Evolutionary conservation across 92 coral and sea anemone genomes (phyloP), one percentile per base, ranked within the genome.

Genomic region (Anthopleura xanthogrammica): DNA sequence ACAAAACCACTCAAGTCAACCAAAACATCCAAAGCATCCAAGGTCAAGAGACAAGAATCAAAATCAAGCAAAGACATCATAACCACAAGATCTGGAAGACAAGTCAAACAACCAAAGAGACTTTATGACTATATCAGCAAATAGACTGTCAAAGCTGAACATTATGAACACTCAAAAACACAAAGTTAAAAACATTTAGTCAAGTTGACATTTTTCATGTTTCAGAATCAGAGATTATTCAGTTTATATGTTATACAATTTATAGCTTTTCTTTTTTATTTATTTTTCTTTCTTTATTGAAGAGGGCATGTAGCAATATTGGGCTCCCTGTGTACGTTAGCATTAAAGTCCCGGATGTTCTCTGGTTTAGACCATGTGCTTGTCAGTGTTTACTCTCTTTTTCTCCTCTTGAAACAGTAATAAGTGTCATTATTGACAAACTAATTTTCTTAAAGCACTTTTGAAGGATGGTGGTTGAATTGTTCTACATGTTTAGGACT

Each of bases 241-340:
- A 16, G 72, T 64, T 64, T 64, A 64, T 4, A 64, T 64, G 16
- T 64, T 29, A 29, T 29, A 19, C 72, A 64, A 22, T 4, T 64
- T 22, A n/a, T 20, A 64, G 72, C 17, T 64, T 64, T 64, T 64
- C 36, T 29, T 29, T 29, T 29, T 29, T 29, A 29, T 29, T 29
- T 29, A 29, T 29, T 29, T 29, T 29, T 29, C 36, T 64, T 64
- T 64, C 72, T n/a, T 64, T 64, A 64, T 64, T 64, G 36, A 64
- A 64, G 72, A 64, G 36, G 72, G 72, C 40, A 64, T 64, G 72
- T 64, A 64, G n/a, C 72, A 64, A 64, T 64, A 64, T 64, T 64
- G 72, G 72, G 72, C 16, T 64, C 40, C 72, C 72, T 64, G 72
- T 64, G 64, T 58, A 50, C 36, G 36, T 29, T 29, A 29, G 36